Conservation (phyloP, 1,140 invertebrate species). For the Heliothis subflexa region DNA sequence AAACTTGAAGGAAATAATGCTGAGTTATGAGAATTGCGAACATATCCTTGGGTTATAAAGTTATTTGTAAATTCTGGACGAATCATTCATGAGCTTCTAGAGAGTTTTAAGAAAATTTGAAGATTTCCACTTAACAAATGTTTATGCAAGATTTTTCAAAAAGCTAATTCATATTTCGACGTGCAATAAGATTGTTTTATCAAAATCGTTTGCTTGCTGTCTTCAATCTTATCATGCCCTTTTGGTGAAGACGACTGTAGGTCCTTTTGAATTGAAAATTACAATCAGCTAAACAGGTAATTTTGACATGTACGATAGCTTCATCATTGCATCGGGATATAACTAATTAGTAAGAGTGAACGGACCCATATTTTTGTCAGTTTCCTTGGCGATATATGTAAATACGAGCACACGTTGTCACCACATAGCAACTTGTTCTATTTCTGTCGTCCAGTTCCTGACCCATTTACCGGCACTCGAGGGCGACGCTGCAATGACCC, state of each 20-base stretch:
- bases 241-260: no score
- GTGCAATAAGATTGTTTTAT: no score
- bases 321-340: no score
- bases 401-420: background rate
- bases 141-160: background rate
- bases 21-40: constrained; percentile 7
- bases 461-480: constrained; percentile 58
- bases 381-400: background rate
- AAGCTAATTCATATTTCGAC: no score
- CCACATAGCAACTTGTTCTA: constrained; percentile 52
- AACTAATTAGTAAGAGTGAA: background rate
- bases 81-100: background rate
- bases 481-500: constrained; percentile 58
- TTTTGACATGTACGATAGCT: no score
- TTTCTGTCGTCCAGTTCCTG: constrained; percentile 46
- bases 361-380: background rate
- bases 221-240: no score
- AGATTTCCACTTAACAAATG: background rate
- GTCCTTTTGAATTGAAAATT: no score
- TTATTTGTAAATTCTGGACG: background rate
- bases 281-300: no score
- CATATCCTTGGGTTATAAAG: constrained; percentile 19
- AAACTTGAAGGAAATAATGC: constrained; percentile 13
- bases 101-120: background rate
- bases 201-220: no score